These are phyloP conservation scores for Orius laevigatus DNA, from an alignment of 1,140 invertebrate genomes.

Conservation along the genomic window DNA sequence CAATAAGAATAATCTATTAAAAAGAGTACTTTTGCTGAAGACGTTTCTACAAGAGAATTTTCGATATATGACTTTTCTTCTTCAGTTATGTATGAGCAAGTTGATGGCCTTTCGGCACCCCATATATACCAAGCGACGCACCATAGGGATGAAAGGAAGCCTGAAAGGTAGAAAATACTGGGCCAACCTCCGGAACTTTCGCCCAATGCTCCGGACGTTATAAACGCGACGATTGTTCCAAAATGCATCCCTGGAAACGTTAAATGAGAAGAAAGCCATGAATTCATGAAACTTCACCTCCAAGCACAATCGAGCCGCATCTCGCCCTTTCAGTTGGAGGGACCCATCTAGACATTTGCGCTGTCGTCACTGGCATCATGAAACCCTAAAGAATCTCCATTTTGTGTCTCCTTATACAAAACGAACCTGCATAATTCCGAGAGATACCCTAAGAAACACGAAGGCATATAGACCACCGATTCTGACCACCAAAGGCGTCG, in stretches of 20 bases:
- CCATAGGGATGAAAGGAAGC: slow-evolving; percentile 25
- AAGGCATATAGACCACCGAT: background rate
- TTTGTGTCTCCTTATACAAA: background rate
- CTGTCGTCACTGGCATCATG: slow-evolving; percentile 6
- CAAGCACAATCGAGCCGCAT: slow-evolving; percentile 7
- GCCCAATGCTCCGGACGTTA: slow-evolving; percentile 37
- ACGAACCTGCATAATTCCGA: slow-evolving; percentile 9
- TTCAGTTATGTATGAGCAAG: slow-evolving; percentile 6
- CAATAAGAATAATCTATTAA: background rate
- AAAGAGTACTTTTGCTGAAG: too few species aligned
- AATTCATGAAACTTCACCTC: slow-evolving; percentile 3
- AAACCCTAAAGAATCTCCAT: slow-evolving; percentile 6
- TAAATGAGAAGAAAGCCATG: background rate
- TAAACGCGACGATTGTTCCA: slow-evolving; percentile 35
- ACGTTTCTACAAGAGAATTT: slow-evolving; percentile 4
- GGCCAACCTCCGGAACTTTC: slow-evolving; percentile 14
- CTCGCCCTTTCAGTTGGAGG: slow-evolving; percentile 7
- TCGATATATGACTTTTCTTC: slow-evolving; percentile 16
- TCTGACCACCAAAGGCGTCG: slow-evolving; percentile 3
- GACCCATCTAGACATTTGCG: slow-evolving; percentile 11
- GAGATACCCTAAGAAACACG: background rate
- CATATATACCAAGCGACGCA: slow-evolving; percentile 23
- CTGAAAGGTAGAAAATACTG: slow-evolving; percentile 28
- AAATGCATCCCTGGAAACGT: slow-evolving; percentile 23
- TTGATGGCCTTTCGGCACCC: slow-evolving; percentile 25